phyloP scores from a whole-genome alignment of 1,140 invertebrate species.

The Panulirus ornatus region DNA sequence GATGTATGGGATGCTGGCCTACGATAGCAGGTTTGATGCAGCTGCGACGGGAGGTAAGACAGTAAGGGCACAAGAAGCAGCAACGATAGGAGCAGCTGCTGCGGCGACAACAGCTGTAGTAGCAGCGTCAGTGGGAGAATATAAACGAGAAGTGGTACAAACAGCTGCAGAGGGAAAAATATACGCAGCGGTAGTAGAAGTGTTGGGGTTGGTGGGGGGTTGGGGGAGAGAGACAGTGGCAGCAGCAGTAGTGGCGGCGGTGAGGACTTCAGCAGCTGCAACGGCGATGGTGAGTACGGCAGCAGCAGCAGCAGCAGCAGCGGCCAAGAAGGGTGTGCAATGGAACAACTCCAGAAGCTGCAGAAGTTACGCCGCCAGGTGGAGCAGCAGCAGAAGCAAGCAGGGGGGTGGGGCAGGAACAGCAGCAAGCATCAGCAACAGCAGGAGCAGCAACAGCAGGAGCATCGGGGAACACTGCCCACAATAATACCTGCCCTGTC shows the following conservation, averaged over 20 bases:
- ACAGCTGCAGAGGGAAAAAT: background rate
- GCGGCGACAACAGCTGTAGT: background rate
- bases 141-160: background rate
- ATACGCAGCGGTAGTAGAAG: background rate
- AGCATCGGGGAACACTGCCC: conserved; percentile 13
- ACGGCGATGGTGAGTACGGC: background rate
- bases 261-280: background rate
- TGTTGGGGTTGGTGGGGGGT: no score
- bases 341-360: no score
- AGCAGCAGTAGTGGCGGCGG: background rate
- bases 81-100: background rate
- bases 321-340: no score
- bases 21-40: background rate
- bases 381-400: background rate
- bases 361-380: background rate
- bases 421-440: background rate
- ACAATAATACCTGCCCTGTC: conserved; percentile 24
- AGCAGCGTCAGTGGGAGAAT: background rate
- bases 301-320: background rate
- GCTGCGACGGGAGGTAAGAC: background rate
- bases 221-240: background rate
- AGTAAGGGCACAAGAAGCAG: background rate
- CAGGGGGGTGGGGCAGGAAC: background rate
- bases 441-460: background rate
- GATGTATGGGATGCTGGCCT: no score